These are phyloP conservation scores for Tapera naevia DNA, from an alignment of 2,797 vertebrate species.

Conservation along the genomic window DNA sequence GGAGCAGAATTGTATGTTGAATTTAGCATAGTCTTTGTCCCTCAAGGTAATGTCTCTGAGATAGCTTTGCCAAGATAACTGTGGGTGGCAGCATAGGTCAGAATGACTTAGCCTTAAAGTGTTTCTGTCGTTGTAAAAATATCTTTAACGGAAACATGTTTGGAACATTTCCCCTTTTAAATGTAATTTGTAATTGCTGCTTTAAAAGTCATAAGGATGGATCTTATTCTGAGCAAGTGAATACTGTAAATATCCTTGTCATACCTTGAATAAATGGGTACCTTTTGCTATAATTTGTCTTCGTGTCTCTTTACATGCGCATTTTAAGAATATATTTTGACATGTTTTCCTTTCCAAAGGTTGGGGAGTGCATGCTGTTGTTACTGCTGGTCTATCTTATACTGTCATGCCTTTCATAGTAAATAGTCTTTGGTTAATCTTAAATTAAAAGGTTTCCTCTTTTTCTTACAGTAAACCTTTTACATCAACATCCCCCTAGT, in stretches of 20 bases:
- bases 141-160: slow-evolving; percentile 74
- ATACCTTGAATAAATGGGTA: slow-evolving; percentile 82
- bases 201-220: slow-evolving; percentile 60
- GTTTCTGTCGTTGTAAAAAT: slow-evolving; percentile 71
- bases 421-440: neutral
- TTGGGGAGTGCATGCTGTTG: too few relatives aligned
- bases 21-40: slow-evolving; percentile 15
- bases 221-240: slow-evolving; percentile 68
- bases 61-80: slow-evolving; percentile 32
- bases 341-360: neutral
- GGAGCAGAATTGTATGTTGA: slow-evolving; percentile 35
- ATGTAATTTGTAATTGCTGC: slow-evolving; percentile 73
- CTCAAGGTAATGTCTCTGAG: slow-evolving; percentile 45
- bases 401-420: neutral
- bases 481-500: neutral
- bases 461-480: neutral
- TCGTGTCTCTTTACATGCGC: neutral
- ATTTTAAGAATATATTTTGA: neutral
- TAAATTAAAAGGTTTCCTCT: neutral
- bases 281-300: slow-evolving; percentile 74
- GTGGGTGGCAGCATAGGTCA: slow-evolving; percentile 51
- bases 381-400: neutral
- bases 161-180: slow-evolving; percentile 67
- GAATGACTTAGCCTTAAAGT: slow-evolving; percentile 72
- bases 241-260: slow-evolving; percentile 81